Evolutionary conservation across 2,113 vertebrate species (phyloP).

Genomic region (Crotalus horridus): DNA sequence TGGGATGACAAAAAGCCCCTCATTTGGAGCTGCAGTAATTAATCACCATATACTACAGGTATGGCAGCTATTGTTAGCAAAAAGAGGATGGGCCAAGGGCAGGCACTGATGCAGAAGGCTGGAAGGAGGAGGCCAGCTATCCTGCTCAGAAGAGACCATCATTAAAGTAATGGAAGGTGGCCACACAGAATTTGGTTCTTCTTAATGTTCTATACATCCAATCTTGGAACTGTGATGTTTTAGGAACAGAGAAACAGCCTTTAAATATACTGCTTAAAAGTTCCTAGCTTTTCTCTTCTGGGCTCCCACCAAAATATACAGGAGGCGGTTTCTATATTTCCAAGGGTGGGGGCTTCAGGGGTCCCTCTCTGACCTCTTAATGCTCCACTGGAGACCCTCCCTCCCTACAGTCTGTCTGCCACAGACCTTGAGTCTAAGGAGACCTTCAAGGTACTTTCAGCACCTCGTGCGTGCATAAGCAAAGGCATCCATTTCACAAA

Average conservation of each 20-base stretch:
- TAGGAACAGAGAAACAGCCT: neutral
- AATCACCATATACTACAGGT: conserved; percentile 3
- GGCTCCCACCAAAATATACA: neutral
- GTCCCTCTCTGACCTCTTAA: neutral
- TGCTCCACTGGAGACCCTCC: neutral
- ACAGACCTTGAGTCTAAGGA: neutral
- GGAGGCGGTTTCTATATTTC: neutral
- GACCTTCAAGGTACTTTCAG: neutral
- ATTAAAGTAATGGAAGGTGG: neutral
- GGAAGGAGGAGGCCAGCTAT: neutral
- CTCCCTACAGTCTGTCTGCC: neutral
- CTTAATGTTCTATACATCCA: neutral
- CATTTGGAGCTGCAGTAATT: conserved; percentile 8
- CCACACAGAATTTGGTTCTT: neutral
- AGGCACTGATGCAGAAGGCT: neutral
- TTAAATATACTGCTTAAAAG: neutral
- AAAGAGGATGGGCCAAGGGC: neutral
- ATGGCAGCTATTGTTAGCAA: conserved; percentile 42
- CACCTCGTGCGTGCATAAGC: neutral
- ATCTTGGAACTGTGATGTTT: neutral
- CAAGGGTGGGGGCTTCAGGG: neutral
- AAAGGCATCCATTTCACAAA: neutral
- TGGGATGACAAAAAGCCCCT: neutral
- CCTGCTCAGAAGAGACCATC: neutral
- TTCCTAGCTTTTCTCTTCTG: neutral